A percentile compares a stretch with the other conserved stretches of the same genome.
Conservation (phyloP, 2,797 vertebrate species). For the Chrosomus eos region DNA sequence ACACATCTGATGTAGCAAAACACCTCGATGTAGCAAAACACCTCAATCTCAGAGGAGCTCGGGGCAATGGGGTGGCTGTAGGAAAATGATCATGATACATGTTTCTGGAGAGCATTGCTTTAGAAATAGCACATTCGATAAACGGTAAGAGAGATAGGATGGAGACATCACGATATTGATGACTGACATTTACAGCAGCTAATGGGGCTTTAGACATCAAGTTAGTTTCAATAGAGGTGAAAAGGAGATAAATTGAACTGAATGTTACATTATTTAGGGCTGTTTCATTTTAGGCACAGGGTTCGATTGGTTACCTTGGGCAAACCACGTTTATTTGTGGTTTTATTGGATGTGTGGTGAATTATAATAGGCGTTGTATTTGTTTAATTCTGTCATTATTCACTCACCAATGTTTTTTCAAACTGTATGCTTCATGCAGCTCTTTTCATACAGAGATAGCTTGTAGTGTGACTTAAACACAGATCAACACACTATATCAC, state of each 20-base stretch:
- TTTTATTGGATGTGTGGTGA: neutral
- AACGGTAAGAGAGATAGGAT: slow-evolving; percentile 22
- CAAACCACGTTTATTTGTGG: neutral
- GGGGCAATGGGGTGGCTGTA: slow-evolving; percentile 31
- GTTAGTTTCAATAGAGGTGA: slow-evolving; percentile 31
- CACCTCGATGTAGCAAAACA: slow-evolving; percentile 35
- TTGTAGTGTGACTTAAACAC: neutral
- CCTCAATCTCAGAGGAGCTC: slow-evolving; percentile 35
- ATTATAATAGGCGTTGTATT: neutral
- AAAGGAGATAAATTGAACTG: neutral
- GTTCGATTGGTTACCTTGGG: neutral
- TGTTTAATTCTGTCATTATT: slow-evolving; percentile 7
- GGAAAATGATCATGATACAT: slow-evolving; percentile 37
- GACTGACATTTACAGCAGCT: slow-evolving; percentile 43
- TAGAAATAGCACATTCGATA: neutral
- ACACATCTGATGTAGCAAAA: slow-evolving; percentile 29
- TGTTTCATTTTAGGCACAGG: neutral
- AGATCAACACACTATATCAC: too few species aligned
- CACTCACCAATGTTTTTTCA: neutral
- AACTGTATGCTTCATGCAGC: neutral
- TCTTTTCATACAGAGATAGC: neutral
- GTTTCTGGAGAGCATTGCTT: slow-evolving; percentile 6
- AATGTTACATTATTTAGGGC: slow-evolving; percentile 19
- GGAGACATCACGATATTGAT: slow-evolving; percentile 26
- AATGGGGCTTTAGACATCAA: slow-evolving; percentile 33